These are phyloP conservation scores for Drosophila elegans DNA, from an alignment of 1,140 invertebrate species.

Conservation along the genomic window DNA sequence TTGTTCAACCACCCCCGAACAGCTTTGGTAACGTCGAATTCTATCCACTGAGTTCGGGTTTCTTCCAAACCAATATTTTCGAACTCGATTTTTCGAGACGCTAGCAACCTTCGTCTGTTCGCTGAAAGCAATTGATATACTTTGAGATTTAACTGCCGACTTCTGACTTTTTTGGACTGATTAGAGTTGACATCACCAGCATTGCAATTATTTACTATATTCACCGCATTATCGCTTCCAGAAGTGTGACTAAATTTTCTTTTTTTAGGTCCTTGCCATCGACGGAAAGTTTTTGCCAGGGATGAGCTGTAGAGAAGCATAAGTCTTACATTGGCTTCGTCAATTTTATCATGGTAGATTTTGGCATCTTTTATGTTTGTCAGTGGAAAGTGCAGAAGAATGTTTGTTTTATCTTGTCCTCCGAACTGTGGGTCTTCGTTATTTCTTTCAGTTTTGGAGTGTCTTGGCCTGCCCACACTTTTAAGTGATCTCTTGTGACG, in stretches of 20 bases:
- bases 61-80: conserved; percentile 45
- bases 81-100: conserved; percentile 56
- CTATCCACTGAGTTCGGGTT: conserved; percentile 85
- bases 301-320: conserved; percentile 73
- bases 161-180: conserved; percentile 12
- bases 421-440: neutral
- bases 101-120: conserved; percentile 53
- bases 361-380: conserved; percentile 27
- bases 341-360: conserved; percentile 59
- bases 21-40: conserved; percentile 86
- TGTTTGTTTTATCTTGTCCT: conserved; percentile 49
- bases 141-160: conserved; percentile 60
- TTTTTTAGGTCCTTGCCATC: neutral
- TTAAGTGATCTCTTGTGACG: conserved; percentile 25
- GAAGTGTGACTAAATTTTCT: conserved; percentile 14
- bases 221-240: neutral
- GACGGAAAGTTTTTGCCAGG: conserved; percentile 29
- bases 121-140: conserved; percentile 63
- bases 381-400: conserved; percentile 66
- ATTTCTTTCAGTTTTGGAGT: conserved; percentile 1
- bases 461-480: neutral
- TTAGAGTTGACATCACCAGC: neutral
- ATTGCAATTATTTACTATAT: conserved; percentile 13
- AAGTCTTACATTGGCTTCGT: conserved; percentile 76
- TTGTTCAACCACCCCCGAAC: conserved; percentile 85